Evolutionary conservation across 23 tunicate genomes (phyloP).

Genomic region (Clavelina lepadiformis): DNA sequence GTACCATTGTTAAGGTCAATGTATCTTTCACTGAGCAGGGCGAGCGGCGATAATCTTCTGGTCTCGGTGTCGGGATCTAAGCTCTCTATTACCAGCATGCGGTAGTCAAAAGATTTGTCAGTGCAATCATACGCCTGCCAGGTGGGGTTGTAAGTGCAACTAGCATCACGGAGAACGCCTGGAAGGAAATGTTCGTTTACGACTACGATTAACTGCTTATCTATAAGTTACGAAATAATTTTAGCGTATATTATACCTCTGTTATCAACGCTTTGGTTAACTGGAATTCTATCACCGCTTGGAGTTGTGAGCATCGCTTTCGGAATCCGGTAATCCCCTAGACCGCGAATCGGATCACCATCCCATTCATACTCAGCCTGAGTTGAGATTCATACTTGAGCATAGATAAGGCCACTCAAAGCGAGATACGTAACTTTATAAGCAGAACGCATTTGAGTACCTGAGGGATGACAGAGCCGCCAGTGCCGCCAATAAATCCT

Average conservation of each 20-base stretch:
- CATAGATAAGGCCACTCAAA: no score
- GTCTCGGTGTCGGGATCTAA: conserved; percentile 82
- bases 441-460: no score
- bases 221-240: no score
- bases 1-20: conserved; percentile 83
- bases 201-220: no score
- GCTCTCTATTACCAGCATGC: conserved; percentile 70
- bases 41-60: conserved; percentile 77
- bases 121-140: conserved; percentile 86
- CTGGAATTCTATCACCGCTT: conserved; percentile 48
- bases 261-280: conserved; percentile 24
- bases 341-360: conserved; percentile 43
- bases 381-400: background rate
- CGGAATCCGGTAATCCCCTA: conserved; percentile 98
- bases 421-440: no score
- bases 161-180: conserved; percentile 51
- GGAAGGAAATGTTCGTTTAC: background rate
- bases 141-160: conserved; percentile 28
- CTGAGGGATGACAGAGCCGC: conserved; percentile 75
- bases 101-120: conserved; percentile 26
- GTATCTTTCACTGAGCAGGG: conserved; percentile 40
- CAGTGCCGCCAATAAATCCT: conserved; percentile 42
- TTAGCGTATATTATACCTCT: no score
- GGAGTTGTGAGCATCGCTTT: conserved; percentile 41
- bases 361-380: conserved; percentile 93